These are phyloP conservation scores for Lepidothrix coronata DNA, from an alignment of 2,113 vertebrate genomes.

Conservation along the genomic window DNA sequence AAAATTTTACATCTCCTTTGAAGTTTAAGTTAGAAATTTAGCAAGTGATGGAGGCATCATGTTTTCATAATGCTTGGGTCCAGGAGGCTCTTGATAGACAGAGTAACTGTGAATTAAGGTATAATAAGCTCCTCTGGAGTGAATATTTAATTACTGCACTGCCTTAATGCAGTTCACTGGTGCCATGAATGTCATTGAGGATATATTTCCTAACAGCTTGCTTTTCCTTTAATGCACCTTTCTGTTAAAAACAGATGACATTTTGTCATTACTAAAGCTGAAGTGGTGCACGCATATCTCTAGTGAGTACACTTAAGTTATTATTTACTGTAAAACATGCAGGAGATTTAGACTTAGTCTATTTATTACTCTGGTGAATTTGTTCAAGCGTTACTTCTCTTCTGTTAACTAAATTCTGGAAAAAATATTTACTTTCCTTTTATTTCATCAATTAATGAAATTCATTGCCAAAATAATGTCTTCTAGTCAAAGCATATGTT, in stretches of 20 bases:
- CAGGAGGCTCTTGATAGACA: slow-evolving; percentile 63
- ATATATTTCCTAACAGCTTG: slow-evolving; percentile 17
- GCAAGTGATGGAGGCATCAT: slow-evolving; percentile 59
- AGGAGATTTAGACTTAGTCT: background rate
- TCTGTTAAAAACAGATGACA: background rate
- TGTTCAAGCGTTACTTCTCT: background rate
- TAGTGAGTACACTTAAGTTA: background rate
- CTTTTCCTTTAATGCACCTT: slow-evolving; percentile 21
- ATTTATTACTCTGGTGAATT: background rate
- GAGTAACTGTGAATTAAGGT: slow-evolving; percentile 67
- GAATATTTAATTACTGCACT: slow-evolving; percentile 71
- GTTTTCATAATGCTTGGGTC: slow-evolving; percentile 64
- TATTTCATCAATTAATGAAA: background rate
- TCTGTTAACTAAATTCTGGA: background rate
- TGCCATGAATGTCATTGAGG: slow-evolving; percentile 48
- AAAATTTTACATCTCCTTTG: slow-evolving; percentile 56
- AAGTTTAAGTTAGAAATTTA: slow-evolving; percentile 66
- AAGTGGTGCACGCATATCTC: background rate
- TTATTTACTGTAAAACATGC: background rate
- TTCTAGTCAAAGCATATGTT: background rate
- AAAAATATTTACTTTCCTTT: slow-evolving; percentile 21
- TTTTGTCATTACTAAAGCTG: background rate
- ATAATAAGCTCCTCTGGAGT: slow-evolving; percentile 69
- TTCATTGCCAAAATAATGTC: background rate
- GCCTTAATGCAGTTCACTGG: slow-evolving; percentile 51